phyloP scores from a whole-genome alignment of 23 tunicate genomes.

The Aplidium turbinatum region DNA sequence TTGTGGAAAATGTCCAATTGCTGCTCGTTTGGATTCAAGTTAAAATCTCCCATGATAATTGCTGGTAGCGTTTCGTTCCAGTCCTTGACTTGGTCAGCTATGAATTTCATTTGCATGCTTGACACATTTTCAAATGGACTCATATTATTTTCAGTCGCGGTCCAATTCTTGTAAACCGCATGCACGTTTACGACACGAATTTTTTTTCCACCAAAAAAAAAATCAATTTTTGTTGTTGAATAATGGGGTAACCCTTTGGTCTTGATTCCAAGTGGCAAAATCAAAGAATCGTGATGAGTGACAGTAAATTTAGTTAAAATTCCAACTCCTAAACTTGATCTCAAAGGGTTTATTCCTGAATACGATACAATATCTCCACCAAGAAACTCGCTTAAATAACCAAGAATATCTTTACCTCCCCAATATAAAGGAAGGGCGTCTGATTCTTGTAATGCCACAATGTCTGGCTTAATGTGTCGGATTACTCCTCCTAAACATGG shows the following conservation, averaged over 20 bases:
- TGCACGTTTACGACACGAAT: slow-evolving; percentile 68
- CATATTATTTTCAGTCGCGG: slow-evolving; percentile 24
- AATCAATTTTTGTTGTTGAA: slow-evolving; percentile 5
- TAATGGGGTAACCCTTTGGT: slow-evolving; percentile 40
- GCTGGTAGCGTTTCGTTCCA: slow-evolving; percentile 36
- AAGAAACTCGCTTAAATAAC: slow-evolving; percentile 25
- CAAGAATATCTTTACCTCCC: slow-evolving; percentile 83
- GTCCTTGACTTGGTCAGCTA: slow-evolving; percentile 32
- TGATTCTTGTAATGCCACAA: slow-evolving; percentile 79
- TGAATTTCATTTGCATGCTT: slow-evolving; percentile 41
- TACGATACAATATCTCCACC: background rate
- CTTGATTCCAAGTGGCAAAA: slow-evolving; percentile 34
- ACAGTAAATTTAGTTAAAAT: slow-evolving; percentile 45
- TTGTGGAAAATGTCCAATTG: slow-evolving; percentile 59
- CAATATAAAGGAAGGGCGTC: slow-evolving; percentile 67
- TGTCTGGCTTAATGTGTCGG: slow-evolving; percentile 31
- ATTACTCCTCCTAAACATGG: slow-evolving; percentile 37
- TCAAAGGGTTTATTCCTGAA: slow-evolving; percentile 48
- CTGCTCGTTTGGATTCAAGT: slow-evolving; percentile 66
- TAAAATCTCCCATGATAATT: slow-evolving; percentile 82
- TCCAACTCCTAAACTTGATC: slow-evolving; percentile 71
- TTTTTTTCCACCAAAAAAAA: background rate
- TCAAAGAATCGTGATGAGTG: slow-evolving; percentile 10
- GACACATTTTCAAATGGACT: slow-evolving; percentile 44
- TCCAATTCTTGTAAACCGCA: slow-evolving; percentile 88